Evolutionary conservation across 2,888 invertebrate species (phyloP).

Genomic region (Drosophila pseudotalamancana): DNA sequence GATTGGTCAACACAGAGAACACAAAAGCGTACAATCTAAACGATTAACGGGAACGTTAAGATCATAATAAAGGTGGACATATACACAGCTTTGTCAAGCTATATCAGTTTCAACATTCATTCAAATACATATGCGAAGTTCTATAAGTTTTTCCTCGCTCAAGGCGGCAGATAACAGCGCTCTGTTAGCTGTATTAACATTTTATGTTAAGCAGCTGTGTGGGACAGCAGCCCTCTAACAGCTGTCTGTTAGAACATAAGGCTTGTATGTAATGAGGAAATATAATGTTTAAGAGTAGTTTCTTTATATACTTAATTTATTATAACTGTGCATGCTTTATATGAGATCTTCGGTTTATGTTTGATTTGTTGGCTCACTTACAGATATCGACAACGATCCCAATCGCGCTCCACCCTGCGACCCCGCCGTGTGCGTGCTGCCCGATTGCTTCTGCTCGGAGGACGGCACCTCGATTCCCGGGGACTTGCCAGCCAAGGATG

Average conservation of each 20-base stretch:
- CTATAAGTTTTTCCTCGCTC: not conserved
- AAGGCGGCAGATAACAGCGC: not conserved
- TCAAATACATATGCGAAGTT: not conserved
- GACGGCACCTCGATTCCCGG: conserved; percentile 95
- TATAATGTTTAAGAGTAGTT: not conserved
- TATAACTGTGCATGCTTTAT: not conserved
- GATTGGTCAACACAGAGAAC: conserved; percentile 1
- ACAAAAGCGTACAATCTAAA: not conserved
- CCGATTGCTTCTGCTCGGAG: conserved; percentile 97
- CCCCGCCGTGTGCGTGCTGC: conserved; percentile 92
- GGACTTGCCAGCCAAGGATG: conserved; percentile 92
- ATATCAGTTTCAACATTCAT: no score
- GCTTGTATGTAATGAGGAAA: not conserved
- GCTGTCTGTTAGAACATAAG: not conserved
- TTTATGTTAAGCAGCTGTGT: not conserved
- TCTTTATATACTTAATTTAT: not conserved
- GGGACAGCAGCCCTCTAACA: not conserved
- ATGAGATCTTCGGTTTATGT: not conserved
- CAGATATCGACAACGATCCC: conserved; percentile 96
- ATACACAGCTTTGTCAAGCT: no score
- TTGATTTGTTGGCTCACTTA: not conserved
- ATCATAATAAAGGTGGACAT: no score
- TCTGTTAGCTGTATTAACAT: not conserved
- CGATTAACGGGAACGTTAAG: no score
- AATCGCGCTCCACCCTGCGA: conserved; percentile 96